Evolutionary conservation across 2,113 vertebrate species (phyloP).

Genomic region (Rhombomys opimus): DNA sequence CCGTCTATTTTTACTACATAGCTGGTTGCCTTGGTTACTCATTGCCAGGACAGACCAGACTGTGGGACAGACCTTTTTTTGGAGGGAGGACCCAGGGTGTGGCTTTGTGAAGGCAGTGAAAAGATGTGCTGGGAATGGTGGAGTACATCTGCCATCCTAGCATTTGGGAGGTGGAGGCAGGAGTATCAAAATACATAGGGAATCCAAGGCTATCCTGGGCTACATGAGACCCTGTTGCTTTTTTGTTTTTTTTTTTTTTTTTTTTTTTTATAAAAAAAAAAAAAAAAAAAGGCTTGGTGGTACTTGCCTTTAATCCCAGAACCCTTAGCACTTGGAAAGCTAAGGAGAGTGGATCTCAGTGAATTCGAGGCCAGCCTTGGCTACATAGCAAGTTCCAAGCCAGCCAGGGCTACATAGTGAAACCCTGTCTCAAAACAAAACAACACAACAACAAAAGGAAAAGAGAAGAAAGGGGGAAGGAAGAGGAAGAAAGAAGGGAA

Average conservation of each 20-base stretch:
- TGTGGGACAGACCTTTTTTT: not conserved
- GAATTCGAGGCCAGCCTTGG: not conserved
- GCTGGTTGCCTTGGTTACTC: slow-evolving; percentile 19
- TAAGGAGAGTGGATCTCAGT: not conserved
- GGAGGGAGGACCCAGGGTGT: not conserved
- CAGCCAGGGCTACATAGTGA: not conserved
- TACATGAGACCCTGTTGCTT: not conserved
- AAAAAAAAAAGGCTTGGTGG: not conserved
- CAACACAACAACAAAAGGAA: not conserved
- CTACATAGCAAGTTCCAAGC: not conserved
- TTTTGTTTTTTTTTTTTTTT: not conserved
- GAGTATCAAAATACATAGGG: not conserved
- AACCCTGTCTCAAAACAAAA: not conserved
- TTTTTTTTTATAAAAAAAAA: not conserved
- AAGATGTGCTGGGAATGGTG: not conserved
- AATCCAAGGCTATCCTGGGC: not conserved
- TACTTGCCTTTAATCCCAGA: not conserved
- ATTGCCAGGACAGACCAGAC: not conserved
- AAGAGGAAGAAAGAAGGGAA: not conserved
- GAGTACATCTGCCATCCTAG: not conserved
- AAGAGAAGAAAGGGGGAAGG: accelerated
- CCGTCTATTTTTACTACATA: not conserved
- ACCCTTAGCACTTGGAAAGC: not conserved
- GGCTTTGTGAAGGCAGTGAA: not conserved
- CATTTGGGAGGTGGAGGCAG: not conserved